Conservation (phyloP, 2,888 invertebrate genomes). For the Ochropleura leucogaster region DNA sequence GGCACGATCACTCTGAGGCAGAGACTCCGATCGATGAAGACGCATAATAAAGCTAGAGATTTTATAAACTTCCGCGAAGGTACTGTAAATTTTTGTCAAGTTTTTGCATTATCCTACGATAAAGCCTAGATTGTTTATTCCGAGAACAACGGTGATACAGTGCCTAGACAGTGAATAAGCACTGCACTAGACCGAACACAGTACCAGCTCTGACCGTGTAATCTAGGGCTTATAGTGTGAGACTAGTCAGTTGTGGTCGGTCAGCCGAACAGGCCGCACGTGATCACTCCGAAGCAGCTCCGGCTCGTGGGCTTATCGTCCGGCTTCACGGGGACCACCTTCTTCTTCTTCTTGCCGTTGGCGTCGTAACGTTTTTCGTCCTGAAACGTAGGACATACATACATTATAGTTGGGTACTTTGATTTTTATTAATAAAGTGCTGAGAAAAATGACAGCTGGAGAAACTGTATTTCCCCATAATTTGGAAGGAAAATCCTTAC, state of each 20-base stretch:
- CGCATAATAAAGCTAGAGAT: no score
- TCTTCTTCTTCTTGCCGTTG: slow-evolving; percentile 86
- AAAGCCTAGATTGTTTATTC: background rate
- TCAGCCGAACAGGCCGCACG: slow-evolving; percentile 82
- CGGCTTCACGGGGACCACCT: slow-evolving; percentile 75
- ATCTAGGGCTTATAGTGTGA: background rate
- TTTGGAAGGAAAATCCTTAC: background rate
- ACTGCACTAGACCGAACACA: background rate
- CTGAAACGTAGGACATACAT: slow-evolving; percentile 70
- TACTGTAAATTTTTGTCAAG: background rate
- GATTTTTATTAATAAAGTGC: background rate
- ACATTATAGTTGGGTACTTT: background rate
- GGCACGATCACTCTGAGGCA: no score
- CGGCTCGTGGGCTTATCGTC: slow-evolving; percentile 64
- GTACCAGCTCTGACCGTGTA: background rate
- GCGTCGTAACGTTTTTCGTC: slow-evolving; percentile 84
- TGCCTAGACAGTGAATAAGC: background rate
- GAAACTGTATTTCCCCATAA: background rate
- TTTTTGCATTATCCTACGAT: background rate
- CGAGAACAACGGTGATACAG: background rate
- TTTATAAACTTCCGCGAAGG: background rate
- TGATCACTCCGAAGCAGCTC: slow-evolving; percentile 79
- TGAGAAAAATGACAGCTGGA: background rate
- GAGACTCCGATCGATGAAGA: no score
- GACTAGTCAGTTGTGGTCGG: slow-evolving; percentile 20